Percentiles rank a stretch among this genome's conserved stretches.
Conservation (phyloP, 2,797 vertebrate species). For the Tokudaia tokunoshimensis region DNA sequence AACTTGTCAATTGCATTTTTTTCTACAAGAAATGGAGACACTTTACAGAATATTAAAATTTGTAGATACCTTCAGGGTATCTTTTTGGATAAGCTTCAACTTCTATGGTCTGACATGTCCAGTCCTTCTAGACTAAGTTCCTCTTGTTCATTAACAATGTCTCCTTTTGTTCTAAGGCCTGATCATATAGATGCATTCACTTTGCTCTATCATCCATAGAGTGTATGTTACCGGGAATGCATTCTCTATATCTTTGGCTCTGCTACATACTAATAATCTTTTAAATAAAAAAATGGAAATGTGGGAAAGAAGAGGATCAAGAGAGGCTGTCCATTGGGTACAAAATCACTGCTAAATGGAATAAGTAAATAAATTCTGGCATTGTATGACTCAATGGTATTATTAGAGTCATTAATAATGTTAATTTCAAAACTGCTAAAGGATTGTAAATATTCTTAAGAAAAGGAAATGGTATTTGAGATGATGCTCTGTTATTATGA, state of each 20-base stretch:
- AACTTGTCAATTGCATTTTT: neutral
- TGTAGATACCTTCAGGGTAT: neutral
- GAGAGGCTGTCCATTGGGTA: neutral
- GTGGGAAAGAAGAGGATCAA: neutral
- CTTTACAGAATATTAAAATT: neutral
- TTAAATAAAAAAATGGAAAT: neutral
- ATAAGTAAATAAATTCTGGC: neutral
- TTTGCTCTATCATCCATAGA: neutral
- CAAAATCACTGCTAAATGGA: neutral
- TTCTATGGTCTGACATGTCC: rapidly evolving
- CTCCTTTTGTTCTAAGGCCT: neutral
- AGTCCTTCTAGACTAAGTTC: no score
- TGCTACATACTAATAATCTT: neutral
- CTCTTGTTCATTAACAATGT: neutral
- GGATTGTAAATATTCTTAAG: neutral
- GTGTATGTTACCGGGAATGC: neutral
- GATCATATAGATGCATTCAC: neutral
- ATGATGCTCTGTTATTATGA: neutral
- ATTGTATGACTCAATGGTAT: neutral
- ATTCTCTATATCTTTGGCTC: neutral
- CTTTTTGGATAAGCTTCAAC: neutral
- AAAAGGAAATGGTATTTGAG: neutral
- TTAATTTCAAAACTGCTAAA: neutral
- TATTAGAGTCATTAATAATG: neutral
- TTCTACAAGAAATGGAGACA: neutral